Percentiles rank a stretch among this genome's conserved stretches.
These are phyloP conservation scores for Strigamia maritima DNA, from an alignment of 2,888 invertebrate species.

Conservation along the genomic window DNA sequence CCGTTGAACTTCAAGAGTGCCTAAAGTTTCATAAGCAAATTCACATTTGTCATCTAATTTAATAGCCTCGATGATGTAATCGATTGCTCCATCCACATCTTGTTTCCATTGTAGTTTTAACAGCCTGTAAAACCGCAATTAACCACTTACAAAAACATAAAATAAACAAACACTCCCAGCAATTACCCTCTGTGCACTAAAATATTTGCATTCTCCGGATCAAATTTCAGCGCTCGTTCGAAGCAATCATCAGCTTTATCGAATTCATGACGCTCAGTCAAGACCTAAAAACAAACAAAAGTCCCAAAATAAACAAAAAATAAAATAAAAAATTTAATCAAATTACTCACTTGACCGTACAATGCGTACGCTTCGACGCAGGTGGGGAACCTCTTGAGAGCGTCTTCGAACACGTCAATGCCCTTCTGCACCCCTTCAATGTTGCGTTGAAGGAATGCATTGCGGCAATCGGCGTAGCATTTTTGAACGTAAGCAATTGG, in stretches of 20 bases:
- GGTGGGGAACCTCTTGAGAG: constrained; percentile 73
- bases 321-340: background rate
- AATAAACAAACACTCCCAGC: background rate
- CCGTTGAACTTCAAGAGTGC: constrained; percentile 91
- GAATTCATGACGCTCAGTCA: constrained; percentile 79
- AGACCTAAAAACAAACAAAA: constrained; percentile 55
- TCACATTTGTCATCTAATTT: constrained; percentile 87
- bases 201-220: constrained; percentile 79
- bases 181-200: constrained; percentile 76
- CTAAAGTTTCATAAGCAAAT: constrained; percentile 91
- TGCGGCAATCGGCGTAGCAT: constrained; percentile 81
- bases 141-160: no score
- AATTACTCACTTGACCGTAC: constrained; percentile 70
- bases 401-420: constrained; percentile 69
- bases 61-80: constrained; percentile 75
- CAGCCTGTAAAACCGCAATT: constrained; percentile 48
- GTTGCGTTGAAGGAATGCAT: constrained; percentile 63
- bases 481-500: constrained; percentile 85
- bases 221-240: constrained; percentile 72
- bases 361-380: constrained; percentile 83
- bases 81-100: constrained; percentile 73
- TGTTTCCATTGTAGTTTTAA: constrained; percentile 80
- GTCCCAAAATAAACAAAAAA: background rate
- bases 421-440: constrained; percentile 59
- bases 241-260: constrained; percentile 78